Percentiles rank a stretch among this genome's conserved stretches.
These are phyloP conservation scores for Trichogramma evanescens DNA, from an alignment of 2,888 invertebrate species.

Conservation along the genomic window DNA sequence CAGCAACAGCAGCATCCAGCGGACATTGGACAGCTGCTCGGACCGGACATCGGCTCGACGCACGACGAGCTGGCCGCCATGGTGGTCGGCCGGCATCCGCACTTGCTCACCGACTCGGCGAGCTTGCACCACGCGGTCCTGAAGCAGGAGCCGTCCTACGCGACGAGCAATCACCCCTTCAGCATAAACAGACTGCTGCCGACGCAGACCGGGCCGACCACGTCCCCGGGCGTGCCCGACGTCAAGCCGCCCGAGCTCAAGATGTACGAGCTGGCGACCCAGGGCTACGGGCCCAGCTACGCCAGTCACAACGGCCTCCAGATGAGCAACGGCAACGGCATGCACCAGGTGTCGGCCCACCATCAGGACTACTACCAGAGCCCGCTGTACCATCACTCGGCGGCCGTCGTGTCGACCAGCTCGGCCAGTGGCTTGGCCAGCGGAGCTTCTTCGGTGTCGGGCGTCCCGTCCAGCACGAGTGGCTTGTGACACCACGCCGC, in stretches of 20 bases:
- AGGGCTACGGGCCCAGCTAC: conserved; percentile 41
- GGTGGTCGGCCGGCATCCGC: conserved; percentile 58
- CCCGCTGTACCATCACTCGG: conserved; percentile 59
- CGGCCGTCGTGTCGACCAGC: conserved; percentile 18
- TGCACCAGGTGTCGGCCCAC: conserved; percentile 52
- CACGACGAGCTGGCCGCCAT: conserved; percentile 61
- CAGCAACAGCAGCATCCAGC: conserved; percentile 28
- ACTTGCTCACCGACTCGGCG: conserved; percentile 46
- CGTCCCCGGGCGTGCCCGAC: conserved; percentile 40
- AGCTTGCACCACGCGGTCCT: conserved; percentile 54
- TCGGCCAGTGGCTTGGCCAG: not conserved
- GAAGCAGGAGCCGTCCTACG: conserved; percentile 74
- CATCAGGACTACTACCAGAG: conserved; percentile 68
- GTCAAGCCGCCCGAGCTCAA: conserved; percentile 66
- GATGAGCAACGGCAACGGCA: conserved; percentile 53
- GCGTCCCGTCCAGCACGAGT: conserved; percentile 56
- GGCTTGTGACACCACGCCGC: conserved; percentile 75
- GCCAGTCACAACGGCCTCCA: conserved; percentile 55
- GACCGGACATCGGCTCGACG: conserved; percentile 32
- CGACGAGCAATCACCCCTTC: conserved; percentile 84
- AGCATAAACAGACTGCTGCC: conserved; percentile 90
- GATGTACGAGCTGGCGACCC: conserved; percentile 78
- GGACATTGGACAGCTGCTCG: conserved; percentile 41
- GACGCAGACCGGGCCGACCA: conserved; percentile 62
- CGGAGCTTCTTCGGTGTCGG: conserved; percentile 16